Percentiles rank a stretch among this genome's conserved stretches.
These are phyloP conservation scores for Calcarius ornatus DNA, from an alignment of 2,113 vertebrate species.

Conservation along the genomic window DNA sequence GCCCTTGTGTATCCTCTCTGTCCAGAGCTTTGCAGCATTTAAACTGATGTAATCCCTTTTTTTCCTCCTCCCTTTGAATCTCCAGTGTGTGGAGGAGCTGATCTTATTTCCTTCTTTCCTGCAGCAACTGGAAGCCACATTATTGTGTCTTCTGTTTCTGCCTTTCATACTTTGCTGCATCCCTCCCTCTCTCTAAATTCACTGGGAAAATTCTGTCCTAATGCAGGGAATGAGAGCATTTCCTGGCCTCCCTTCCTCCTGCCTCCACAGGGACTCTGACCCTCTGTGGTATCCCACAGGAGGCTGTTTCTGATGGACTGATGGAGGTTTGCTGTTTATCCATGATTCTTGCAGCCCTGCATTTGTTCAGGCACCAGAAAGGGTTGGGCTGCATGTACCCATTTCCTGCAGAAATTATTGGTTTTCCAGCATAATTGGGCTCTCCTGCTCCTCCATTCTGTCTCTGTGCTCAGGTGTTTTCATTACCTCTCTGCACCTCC, in stretches of 20 bases:
- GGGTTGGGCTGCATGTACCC: background rate
- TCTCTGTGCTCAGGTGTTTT: background rate
- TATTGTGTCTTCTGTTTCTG: background rate
- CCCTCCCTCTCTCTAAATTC: background rate
- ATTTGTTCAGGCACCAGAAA: background rate
- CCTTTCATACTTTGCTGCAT: background rate
- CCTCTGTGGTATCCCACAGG: background rate
- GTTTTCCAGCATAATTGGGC: background rate
- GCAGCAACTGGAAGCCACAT: background rate
- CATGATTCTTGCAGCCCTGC: background rate
- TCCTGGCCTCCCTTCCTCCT: background rate
- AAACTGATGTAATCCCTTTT: background rate
- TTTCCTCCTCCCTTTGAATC: background rate
- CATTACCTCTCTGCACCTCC: background rate
- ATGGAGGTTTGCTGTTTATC: background rate
- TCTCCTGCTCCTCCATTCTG: background rate
- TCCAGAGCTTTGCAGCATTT: background rate
- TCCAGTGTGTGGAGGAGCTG: background rate
- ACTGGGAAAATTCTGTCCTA: background rate
- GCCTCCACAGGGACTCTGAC: background rate
- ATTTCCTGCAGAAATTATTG: background rate
- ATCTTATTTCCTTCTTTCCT: background rate
- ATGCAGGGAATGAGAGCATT: fast-evolving
- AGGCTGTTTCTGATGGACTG: background rate
- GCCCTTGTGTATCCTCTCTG: background rate